A percentile compares a stretch with the other conserved stretches of the same genome.
Evolutionary conservation across 2,113 vertebrate genomes (phyloP).

Genomic region (Forbesichthys papilliferus): DNA sequence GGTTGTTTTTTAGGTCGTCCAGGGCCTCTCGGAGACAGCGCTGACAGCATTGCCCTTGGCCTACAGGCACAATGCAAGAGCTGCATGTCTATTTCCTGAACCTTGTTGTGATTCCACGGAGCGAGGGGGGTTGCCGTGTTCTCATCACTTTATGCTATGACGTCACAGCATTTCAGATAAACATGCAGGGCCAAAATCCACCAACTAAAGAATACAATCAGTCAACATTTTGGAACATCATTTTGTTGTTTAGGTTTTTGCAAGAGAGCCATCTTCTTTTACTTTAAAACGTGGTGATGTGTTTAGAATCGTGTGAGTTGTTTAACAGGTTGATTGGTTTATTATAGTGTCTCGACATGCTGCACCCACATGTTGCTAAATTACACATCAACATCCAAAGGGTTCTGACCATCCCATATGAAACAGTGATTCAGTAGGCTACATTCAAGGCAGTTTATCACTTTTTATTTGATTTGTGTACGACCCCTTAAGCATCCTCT

Average conservation of each 20-base stretch:
- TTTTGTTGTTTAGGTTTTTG: slow-evolving; percentile 25
- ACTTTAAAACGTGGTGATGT: slow-evolving; percentile 34
- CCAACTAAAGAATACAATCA: slow-evolving; percentile 31
- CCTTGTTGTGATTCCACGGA: slow-evolving; percentile 40
- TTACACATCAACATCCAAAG: slow-evolving; percentile 23
- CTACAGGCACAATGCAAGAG: slow-evolving; percentile 8
- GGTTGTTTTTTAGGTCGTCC: slow-evolving; percentile 72
- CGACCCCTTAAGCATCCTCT: not conserved
- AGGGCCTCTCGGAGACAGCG: slow-evolving; percentile 53
- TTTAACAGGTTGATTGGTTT: slow-evolving; percentile 45
- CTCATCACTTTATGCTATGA: slow-evolving; percentile 31
- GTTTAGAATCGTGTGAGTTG: slow-evolving; percentile 32
- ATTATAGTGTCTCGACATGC: slow-evolving; percentile 17
- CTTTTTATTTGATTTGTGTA: slow-evolving; percentile 10
- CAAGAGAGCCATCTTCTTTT: slow-evolving; percentile 15
- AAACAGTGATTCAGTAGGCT: not conserved
- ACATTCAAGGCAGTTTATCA: slow-evolving; percentile 11
- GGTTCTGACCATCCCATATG: slow-evolving; percentile 2
- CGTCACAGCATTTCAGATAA: slow-evolving; percentile 26
- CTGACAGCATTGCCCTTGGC: not conserved
- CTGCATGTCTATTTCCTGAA: slow-evolving; percentile 7
- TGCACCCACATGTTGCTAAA: slow-evolving; percentile 33
- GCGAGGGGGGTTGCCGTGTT: slow-evolving; percentile 23
- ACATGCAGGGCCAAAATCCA: slow-evolving; percentile 18
- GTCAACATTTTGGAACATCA: slow-evolving; percentile 33